Conservation (phyloP, 1,140 invertebrate species). For the Meloidogyne chitwoodi region DNA sequence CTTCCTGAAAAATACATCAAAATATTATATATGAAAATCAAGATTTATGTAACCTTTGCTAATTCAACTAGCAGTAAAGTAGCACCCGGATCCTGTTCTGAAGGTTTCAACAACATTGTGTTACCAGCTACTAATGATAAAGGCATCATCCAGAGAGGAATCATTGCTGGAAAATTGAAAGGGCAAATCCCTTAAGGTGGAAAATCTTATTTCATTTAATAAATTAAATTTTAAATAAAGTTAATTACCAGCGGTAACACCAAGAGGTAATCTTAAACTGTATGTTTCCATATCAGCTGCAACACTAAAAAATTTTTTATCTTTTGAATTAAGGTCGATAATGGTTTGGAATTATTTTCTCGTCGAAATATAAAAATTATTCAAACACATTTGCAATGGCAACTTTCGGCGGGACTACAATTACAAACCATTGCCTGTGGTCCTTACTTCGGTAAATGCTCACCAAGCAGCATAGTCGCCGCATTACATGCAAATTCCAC, state of each 20-base stretch:
- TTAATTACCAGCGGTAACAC: slow-evolving; percentile 81
- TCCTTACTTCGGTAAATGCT: slow-evolving; percentile 75
- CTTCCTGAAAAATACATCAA: slow-evolving; percentile 64
- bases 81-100: slow-evolving; percentile 92
- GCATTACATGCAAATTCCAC: slow-evolving; percentile 93
- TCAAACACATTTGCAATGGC: no score
- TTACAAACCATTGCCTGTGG: no score
- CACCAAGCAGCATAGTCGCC: slow-evolving; percentile 82
- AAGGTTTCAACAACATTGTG: slow-evolving; percentile 76
- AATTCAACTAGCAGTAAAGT: slow-evolving; percentile 88
- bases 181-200: slow-evolving; percentile 52
- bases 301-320: slow-evolving; percentile 72
- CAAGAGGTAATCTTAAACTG: slow-evolving; percentile 81
- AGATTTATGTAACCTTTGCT: slow-evolving; percentile 43
- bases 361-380: no score
- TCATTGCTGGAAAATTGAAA: slow-evolving; percentile 84
- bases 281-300: slow-evolving; percentile 64
- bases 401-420: no score
- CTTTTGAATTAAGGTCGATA: slow-evolving; percentile 73
- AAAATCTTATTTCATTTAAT: neutral
- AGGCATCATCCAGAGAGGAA: slow-evolving; percentile 98
- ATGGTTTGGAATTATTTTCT: no score
- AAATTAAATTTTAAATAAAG: slow-evolving; percentile 56
- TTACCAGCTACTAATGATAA: slow-evolving; percentile 78
- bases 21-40: slow-evolving; percentile 3